Percentiles rank a stretch among this genome's conserved stretches.
Evolutionary conservation across 2,888 invertebrate genomes (phyloP).

Genomic region (Eugnorisma glareosa): DNA sequence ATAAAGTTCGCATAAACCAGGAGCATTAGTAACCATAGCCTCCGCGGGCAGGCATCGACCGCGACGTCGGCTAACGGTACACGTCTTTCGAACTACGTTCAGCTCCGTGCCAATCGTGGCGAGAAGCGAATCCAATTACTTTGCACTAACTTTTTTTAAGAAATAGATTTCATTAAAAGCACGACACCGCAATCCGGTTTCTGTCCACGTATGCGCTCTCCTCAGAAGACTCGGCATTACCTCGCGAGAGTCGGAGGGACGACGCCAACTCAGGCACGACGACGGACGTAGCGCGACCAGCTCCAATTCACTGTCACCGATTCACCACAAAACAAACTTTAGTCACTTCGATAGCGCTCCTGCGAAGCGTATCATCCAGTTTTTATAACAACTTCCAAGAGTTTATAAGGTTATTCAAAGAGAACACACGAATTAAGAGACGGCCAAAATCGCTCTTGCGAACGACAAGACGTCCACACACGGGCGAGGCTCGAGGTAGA

Average conservation of each 20-base stretch:
- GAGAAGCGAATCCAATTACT: constrained; percentile 74
- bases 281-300: constrained; percentile 83
- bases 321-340: constrained; percentile 79
- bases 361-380: constrained; percentile 71
- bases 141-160: constrained; percentile 72
- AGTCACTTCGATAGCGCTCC: constrained; percentile 75
- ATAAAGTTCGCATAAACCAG: constrained; percentile 48
- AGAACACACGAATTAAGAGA: constrained; percentile 85
- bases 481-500: constrained; percentile 80
- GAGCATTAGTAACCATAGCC: constrained; percentile 69
- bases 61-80: constrained; percentile 86
- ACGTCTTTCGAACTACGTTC: constrained; percentile 78
- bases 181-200: constrained; percentile 84
- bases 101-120: constrained; percentile 70
- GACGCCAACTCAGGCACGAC: constrained; percentile 86
- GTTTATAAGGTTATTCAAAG: constrained; percentile 75
- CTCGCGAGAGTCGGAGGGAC: constrained; percentile 86
- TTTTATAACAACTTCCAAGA: constrained; percentile 72
- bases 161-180: constrained; percentile 77
- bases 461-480: constrained; percentile 73
- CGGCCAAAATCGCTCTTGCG: constrained; percentile 75
- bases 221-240: constrained; percentile 84
- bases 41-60: constrained; percentile 77
- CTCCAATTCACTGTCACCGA: constrained; percentile 84
- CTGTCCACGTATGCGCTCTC: constrained; percentile 85